Conservation (phyloP, 2,113 vertebrate genomes). For the Propithecus coquereli region DNA sequence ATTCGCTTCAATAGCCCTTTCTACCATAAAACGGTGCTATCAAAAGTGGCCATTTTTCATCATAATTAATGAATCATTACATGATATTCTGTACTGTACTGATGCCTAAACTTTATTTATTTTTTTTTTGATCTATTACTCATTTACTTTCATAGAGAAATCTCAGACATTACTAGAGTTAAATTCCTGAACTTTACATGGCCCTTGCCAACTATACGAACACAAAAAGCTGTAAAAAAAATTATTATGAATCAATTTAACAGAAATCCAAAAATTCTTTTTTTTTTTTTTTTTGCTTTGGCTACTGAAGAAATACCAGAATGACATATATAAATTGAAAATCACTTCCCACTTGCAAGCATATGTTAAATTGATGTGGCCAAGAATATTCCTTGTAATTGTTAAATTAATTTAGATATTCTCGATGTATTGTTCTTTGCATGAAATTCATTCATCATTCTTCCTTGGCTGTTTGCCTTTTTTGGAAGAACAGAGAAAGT, state of each 20-base stretch:
- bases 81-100: too few species aligned
- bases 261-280: conserved; percentile 72
- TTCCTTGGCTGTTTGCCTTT: conserved; percentile 67
- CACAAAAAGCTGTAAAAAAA: background rate
- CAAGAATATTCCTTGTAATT: conserved; percentile 75
- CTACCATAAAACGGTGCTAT: background rate
- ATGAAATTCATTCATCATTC: conserved; percentile 78
- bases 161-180: background rate
- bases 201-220: conserved; percentile 50
- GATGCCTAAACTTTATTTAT: background rate
- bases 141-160: background rate
- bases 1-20: accelerated
- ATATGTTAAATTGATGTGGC: conserved; percentile 78
- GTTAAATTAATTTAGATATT: conserved; percentile 83
- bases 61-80: background rate
- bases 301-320: conserved; percentile 62
- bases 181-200: conserved; percentile 64
- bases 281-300: conserved; percentile 55
- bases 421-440: conserved; percentile 76
- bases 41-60: background rate
- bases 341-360: conserved; percentile 80
- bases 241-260: conserved; percentile 73
- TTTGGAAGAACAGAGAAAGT: conserved; percentile 51
- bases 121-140: background rate
- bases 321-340: conserved; percentile 76